These are phyloP conservation scores for Drosophila parvula DNA, from an alignment of 1,140 invertebrate genomes.

Conservation along the genomic window DNA sequence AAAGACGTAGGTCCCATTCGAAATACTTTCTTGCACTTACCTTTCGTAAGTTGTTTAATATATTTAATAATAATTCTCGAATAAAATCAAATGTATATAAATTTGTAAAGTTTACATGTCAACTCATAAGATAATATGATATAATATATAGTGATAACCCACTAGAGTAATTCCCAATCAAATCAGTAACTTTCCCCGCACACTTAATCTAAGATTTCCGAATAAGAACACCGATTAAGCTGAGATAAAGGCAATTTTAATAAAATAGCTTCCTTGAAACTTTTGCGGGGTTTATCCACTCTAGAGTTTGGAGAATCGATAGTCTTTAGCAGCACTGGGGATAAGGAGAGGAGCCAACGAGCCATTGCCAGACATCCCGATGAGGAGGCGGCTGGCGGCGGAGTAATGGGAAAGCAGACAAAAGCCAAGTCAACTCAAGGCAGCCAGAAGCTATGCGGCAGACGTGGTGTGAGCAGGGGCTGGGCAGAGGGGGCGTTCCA, in stretches of 20 bases:
- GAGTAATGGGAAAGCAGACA: constrained; percentile 52
- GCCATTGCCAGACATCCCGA: constrained; percentile 69
- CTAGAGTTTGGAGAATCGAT: not conserved
- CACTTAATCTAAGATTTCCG: not conserved
- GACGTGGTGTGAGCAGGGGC: not conserved
- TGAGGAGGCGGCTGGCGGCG: constrained; percentile 28
- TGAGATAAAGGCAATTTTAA: not conserved
- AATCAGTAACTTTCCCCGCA: not conserved
- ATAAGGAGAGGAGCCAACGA: constrained; percentile 58
- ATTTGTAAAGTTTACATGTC: too few species aligned
- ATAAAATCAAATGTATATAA: not conserved
- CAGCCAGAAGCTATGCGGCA: constrained; percentile 46
- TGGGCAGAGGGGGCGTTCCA: not conserved
- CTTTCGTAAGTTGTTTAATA: too few species aligned
- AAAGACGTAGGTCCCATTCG: not conserved
- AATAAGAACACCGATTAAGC: not conserved
- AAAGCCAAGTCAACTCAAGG: constrained; percentile 78
- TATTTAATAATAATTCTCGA: not conserved
- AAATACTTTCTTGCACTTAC: not conserved
- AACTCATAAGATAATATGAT: too few species aligned
- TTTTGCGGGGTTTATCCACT: not conserved
- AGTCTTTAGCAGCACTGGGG: not conserved
- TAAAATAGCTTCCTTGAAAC: not conserved
- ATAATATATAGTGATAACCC: too few species aligned
- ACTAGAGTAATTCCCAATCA: not conserved